Conservation (phyloP, 1,140 invertebrate species). For the Pseudomyrmex cubaensis region DNA sequence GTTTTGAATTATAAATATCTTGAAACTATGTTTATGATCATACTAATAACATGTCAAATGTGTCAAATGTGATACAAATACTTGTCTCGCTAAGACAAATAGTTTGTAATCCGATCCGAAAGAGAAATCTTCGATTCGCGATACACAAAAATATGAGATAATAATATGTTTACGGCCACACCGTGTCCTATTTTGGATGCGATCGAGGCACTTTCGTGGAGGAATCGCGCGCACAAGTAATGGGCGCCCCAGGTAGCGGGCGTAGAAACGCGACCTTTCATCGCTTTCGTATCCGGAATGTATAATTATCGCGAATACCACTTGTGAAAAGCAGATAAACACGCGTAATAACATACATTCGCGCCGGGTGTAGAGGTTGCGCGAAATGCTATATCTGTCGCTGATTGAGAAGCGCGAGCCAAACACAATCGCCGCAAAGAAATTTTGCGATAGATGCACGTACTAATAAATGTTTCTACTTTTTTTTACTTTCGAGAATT, state of each 20-base stretch:
- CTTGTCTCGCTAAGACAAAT: no score
- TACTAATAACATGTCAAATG: no score
- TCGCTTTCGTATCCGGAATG: conserved; percentile 33
- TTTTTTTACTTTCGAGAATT: not conserved
- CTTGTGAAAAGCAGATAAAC: conserved; percentile 45
- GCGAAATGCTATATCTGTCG: conserved; percentile 35
- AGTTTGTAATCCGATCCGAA: not conserved
- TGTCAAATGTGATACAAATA: no score
- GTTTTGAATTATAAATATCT: no score
- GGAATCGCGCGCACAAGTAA: conserved; percentile 28
- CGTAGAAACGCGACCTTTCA: conserved; percentile 49
- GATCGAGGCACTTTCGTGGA: conserved; percentile 25
- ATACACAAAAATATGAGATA: conserved; percentile 31
- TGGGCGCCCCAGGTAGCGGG: conserved; percentile 27
- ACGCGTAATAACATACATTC: conserved; percentile 47
- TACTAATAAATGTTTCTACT: conserved; percentile 19
- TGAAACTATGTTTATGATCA: no score
- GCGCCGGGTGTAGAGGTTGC: not conserved
- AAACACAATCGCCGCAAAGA: conserved; percentile 20
- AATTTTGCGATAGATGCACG: conserved; percentile 23
- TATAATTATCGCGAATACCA: conserved; percentile 47
- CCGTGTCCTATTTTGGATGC: conserved; percentile 20
- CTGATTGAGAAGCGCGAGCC: conserved; percentile 33
- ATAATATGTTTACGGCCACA: not conserved
- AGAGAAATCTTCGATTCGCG: conserved; percentile 19